Base-by-base conservation (phyloP, 2,888 invertebrate genomes). In the Adelognathus sp. region DNA sequence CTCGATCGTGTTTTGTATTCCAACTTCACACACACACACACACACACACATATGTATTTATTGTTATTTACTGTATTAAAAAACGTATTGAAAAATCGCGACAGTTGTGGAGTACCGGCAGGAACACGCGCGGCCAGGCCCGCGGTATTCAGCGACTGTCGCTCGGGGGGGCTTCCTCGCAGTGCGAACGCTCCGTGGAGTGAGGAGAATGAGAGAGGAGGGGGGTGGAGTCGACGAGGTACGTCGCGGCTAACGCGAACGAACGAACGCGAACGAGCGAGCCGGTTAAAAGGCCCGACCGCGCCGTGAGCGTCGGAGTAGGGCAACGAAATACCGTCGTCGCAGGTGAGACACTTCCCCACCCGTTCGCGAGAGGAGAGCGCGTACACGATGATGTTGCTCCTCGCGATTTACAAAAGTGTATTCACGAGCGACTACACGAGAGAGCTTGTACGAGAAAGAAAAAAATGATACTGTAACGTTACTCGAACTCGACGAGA, bases 261-360 rank as follows among this genome's bases (percentile, higher is more conserved):
- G 72, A 77, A 69, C 77, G 74, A 74, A 64, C 78, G 81, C 60
- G 81, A 80, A 71, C 83, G 82, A 85, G 81, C 83, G 81, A 81
- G 80, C 78, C 76, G 82, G 76, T 70, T 75, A 79, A 77, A 75
- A 81, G 80, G 82, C n/a, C n/a, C n/a, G n/a, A n/a, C n/a, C n/a
- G n/a, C n/a, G n/a, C n/a, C n/a, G n/a, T n/a, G n/a, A n/a, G n/a
- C n/a, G n/a, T n/a, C 63, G 76, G 83, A 88, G 87, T 86, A 86
- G 88, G 88, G 86, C 84, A 85, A 85, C 84, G 83, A 85, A 87
- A 85, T 85, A n/a, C n/a, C n/a, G 85, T 84, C 72, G 66, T 63
- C 83, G 83, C 88, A 88, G 88, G 88, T 88, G 88, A 88, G 82
- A 82, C 75, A 84, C 82, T 80, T 76, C 75, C 76, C 52, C 66